These are phyloP conservation scores for Mormyrus iriodes DNA, from an alignment of 2,113 vertebrate species.

Conservation along the genomic window DNA sequence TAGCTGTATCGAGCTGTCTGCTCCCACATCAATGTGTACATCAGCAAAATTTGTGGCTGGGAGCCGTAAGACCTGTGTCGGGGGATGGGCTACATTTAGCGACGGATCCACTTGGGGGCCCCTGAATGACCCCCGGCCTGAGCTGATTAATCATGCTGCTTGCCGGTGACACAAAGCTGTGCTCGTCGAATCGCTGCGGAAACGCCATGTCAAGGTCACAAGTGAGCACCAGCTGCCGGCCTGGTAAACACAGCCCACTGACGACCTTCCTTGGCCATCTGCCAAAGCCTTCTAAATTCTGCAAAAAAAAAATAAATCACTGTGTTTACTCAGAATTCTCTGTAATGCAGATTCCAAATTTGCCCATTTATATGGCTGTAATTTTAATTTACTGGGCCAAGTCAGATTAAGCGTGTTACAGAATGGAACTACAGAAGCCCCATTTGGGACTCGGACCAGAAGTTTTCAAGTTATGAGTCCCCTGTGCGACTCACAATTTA, in stretches of 20 bases:
- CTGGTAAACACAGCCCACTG: neutral
- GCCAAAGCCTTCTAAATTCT: neutral
- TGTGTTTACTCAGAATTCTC: neutral
- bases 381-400: neutral
- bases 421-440: neutral
- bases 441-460: neutral
- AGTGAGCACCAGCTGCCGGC: neutral
- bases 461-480: neutral
- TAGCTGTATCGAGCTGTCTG: neutral
- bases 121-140: neutral
- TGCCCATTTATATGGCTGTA: neutral
- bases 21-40: neutral
- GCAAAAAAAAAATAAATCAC: neutral
- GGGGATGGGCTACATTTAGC: neutral
- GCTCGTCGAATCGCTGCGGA: neutral
- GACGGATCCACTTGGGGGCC: neutral
- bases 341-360: neutral
- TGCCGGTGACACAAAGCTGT: neutral
- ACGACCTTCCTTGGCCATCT: neutral
- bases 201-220: neutral
- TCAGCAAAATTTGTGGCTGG: neutral
- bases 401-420: neutral
- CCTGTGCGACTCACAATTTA: neutral
- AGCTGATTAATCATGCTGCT: neutral
- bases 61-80: neutral